These are phyloP conservation scores for Hemichromis elongatus DNA, from an alignment of 2,113 vertebrate species.

Conservation along the genomic window DNA sequence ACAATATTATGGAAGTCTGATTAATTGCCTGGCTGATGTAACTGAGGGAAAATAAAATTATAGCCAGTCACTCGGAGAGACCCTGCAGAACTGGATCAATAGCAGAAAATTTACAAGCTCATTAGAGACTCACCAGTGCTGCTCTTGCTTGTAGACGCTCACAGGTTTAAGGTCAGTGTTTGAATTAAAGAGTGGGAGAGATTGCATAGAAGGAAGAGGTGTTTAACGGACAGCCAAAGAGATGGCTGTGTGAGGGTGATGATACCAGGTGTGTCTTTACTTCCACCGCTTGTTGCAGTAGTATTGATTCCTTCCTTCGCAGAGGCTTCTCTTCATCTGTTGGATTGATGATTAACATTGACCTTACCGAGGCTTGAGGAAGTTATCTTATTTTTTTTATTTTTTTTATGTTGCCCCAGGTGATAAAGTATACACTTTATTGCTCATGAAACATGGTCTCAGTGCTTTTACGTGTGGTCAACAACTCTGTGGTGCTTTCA, in stretches of 20 bases:
- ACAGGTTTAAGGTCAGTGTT: background rate
- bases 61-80: background rate
- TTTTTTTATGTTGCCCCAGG: background rate
- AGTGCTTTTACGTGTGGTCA: background rate
- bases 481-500: background rate
- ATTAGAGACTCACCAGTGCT: background rate
- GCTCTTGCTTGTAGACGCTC: background rate
- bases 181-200: background rate
- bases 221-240: background rate
- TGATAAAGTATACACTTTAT: background rate
- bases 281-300: background rate
- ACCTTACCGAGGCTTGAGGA: background rate
- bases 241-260: background rate
- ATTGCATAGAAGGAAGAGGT: background rate
- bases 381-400: background rate
- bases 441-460: background rate
- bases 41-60: constrained; percentile 12
- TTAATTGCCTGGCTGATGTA: background rate
- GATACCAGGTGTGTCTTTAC: background rate
- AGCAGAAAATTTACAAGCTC: constrained; percentile 16
- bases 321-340: background rate
- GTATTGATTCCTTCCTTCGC: background rate
- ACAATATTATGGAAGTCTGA: background rate
- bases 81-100: constrained; percentile 15
- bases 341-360: background rate